A percentile compares a stretch with the other conserved stretches of the same genome.
phyloP scores from a whole-genome alignment of 2,888 invertebrate genomes.

The Rhagonycha fulva region DNA sequence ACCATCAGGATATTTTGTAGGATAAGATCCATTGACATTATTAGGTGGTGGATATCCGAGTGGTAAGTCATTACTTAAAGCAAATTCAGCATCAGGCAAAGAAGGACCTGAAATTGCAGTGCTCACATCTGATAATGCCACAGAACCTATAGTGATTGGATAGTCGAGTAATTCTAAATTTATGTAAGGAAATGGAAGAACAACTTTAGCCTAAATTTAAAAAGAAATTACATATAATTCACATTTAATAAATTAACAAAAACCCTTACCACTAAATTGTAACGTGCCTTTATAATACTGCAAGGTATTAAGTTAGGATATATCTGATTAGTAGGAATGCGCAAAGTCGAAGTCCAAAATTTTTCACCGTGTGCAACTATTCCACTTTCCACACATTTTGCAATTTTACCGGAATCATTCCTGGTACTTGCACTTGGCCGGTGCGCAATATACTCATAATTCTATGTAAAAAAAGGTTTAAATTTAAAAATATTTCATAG shows the following conservation, averaged over 20 bases:
- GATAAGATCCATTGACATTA: neutral
- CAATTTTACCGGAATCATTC: neutral
- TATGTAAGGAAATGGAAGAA: neutral
- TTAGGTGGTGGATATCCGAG: neutral
- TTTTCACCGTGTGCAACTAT: constrained; percentile 47
- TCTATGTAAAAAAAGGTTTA: neutral
- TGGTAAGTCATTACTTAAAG: neutral
- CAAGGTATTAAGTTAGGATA: constrained; percentile 37
- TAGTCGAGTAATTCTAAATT: neutral
- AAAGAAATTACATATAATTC: neutral
- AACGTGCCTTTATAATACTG: neutral
- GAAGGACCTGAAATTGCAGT: too few relatives aligned
- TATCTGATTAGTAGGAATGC: constrained; percentile 35
- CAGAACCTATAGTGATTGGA: too few relatives aligned
- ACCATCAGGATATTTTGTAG: too few relatives aligned
- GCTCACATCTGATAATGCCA: too few relatives aligned
- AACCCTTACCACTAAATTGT: neutral
- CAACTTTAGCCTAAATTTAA: neutral
- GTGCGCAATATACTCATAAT: constrained; percentile 9
- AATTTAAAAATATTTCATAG: neutral
- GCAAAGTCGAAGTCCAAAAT: constrained; percentile 39
- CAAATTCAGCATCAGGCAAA: neutral
- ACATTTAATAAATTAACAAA: neutral
- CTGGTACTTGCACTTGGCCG: neutral
- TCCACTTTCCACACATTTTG: constrained; percentile 38